Conservation (phyloP, 2,113 vertebrate species). For the Sciurus niger region DNA sequence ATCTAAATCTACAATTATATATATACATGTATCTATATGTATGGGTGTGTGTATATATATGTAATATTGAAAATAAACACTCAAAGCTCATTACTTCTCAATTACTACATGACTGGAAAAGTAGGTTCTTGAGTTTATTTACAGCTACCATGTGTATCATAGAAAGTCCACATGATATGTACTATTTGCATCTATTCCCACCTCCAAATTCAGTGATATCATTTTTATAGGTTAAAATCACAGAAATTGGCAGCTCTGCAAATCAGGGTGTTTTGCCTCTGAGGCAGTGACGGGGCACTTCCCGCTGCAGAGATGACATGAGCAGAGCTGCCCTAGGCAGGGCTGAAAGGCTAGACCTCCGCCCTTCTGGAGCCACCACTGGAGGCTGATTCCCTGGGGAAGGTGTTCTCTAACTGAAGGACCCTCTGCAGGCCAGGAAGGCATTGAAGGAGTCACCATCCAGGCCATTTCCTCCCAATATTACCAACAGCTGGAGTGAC, state of each 20-base stretch:
- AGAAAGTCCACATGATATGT: too few species aligned
- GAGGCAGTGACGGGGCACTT: not conserved
- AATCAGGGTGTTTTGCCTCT: not conserved
- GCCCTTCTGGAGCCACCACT: too few species aligned
- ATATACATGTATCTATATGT: not conserved
- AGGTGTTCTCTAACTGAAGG: not conserved
- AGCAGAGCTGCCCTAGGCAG: not conserved
- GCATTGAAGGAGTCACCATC: not conserved
- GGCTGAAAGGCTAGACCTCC: not conserved
- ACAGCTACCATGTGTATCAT: too few species aligned
- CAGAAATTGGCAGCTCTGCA: not conserved
- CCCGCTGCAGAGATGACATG: fast-evolving
- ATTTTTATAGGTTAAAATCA: not conserved
- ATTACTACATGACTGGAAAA: not conserved
- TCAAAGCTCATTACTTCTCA: not conserved
- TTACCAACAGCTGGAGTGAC: not conserved
- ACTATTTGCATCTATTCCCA: not conserved
- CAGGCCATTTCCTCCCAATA: not conserved
- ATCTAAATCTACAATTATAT: not conserved
- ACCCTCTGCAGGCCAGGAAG: not conserved
- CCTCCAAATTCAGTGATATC: not conserved
- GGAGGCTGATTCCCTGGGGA: not conserved
- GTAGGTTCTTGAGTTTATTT: not conserved
- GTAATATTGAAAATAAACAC: not conserved
- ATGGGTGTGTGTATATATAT: too few species aligned